These are phyloP conservation scores for Spinus pinus DNA, from an alignment of 2,797 vertebrate species.

Conservation along the genomic window DNA sequence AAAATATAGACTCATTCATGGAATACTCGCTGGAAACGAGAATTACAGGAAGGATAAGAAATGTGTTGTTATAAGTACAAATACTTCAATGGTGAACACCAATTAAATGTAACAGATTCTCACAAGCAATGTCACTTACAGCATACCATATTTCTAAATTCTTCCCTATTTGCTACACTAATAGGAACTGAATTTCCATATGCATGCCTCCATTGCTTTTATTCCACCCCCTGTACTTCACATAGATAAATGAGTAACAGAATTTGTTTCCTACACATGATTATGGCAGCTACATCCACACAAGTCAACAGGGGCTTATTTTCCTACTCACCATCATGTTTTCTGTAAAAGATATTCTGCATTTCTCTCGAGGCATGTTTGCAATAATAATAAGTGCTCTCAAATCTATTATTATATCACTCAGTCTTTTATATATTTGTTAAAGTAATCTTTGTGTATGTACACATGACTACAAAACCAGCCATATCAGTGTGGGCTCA, in stretches of 20 bases:
- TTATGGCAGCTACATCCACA: not conserved
- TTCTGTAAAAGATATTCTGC: not conserved
- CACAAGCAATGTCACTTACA: not conserved
- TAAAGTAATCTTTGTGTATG: not conserved
- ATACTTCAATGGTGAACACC: not conserved
- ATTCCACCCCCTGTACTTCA: not conserved
- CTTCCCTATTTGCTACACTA: not conserved
- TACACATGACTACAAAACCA: not conserved
- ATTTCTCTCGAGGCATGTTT: not conserved
- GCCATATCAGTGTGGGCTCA: conserved; percentile 46
- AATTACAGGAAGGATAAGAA: not conserved
- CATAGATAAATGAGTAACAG: not conserved
- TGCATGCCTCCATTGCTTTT: not conserved
- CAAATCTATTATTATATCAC: not conserved
- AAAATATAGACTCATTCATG: not conserved
- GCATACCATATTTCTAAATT: not conserved
- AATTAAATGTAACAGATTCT: not conserved
- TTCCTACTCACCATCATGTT: not conserved
- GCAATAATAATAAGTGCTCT: not conserved
- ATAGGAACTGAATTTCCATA: not conserved
- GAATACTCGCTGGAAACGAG: not conserved
- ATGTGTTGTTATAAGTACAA: not conserved
- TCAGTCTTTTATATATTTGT: not conserved
- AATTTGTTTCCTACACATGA: not conserved
- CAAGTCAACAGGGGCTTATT: not conserved